phyloP scores from a whole-genome alignment of 1,140 invertebrate genomes.

The Geopemphigus sp. region DNA sequence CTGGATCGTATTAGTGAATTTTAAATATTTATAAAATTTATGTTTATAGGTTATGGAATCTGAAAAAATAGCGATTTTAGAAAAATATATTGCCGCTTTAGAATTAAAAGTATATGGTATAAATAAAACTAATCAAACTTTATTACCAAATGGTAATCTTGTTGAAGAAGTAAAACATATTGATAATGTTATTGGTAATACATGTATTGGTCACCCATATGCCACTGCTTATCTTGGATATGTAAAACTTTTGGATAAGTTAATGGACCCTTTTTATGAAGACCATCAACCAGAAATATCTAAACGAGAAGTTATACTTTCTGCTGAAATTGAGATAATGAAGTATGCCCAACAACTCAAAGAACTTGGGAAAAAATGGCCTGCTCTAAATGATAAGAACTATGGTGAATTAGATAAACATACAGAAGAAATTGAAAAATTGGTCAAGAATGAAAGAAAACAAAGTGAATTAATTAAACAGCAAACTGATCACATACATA shows the following conservation, averaged over 20 bases:
- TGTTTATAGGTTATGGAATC: constrained; percentile 3
- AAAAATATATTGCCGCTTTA: constrained; percentile 15
- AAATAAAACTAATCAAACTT: neutral
- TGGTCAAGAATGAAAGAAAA: constrained; percentile 25
- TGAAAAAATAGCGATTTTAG: constrained; percentile 24
- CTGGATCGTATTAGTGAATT: too few relatives aligned
- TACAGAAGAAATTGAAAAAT: constrained; percentile 39
- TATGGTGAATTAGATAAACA: constrained; percentile 40
- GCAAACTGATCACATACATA: constrained; percentile 32
- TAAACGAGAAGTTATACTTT: constrained; percentile 43
- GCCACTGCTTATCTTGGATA: constrained; percentile 24
- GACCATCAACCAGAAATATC: constrained; percentile 25
- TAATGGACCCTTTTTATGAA: constrained; percentile 47
- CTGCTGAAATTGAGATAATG: constrained; percentile 16
- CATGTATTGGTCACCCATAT: constrained; percentile 44
- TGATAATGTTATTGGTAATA: constrained; percentile 30
- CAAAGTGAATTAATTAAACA: constrained; percentile 21
- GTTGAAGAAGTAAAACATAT: constrained; percentile 23
- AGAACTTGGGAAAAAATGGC: constrained; percentile 18
- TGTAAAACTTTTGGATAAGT: constrained; percentile 41
- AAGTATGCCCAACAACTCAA: constrained; percentile 9
- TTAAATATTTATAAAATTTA: neutral
- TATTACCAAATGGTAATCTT: neutral
- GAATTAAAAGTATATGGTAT: constrained; percentile 23
- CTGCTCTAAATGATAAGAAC: constrained; percentile 27